Evolutionary conservation across 2,797 vertebrate genomes (phyloP).

Genomic region (Lemur catta): DNA sequence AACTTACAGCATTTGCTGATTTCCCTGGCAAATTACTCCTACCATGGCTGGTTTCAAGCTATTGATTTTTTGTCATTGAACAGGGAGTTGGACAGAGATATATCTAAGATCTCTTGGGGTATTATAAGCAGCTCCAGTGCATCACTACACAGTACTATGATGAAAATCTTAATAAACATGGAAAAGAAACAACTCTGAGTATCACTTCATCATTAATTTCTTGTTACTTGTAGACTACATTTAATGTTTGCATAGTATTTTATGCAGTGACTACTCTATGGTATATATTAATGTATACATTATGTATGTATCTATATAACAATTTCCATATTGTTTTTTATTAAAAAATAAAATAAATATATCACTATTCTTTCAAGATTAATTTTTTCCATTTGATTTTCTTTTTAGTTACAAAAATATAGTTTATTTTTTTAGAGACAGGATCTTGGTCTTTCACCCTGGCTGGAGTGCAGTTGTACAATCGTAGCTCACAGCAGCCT

Average conservation of each 20-base stretch:
- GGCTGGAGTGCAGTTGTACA: too few relatives aligned
- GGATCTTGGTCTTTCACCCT: too few relatives aligned
- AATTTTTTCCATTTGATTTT: background rate
- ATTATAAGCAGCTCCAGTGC: background rate
- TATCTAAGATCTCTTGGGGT: background rate
- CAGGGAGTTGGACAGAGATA: background rate
- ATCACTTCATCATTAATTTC: background rate
- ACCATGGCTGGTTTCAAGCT: background rate
- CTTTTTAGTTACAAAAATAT: background rate
- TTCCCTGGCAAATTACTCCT: background rate
- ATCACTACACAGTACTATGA: background rate
- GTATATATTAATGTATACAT: background rate
- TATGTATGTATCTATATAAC: background rate
- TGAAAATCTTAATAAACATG: background rate
- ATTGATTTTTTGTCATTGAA: background rate
- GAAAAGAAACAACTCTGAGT: background rate
- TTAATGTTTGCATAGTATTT: background rate
- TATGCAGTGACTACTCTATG: background rate
- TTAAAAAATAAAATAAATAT: constrained; percentile 13
- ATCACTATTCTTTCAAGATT: background rate
- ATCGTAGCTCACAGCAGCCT: too few relatives aligned
- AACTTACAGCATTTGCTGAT: background rate
- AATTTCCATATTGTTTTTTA: background rate
- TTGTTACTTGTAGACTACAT: background rate
- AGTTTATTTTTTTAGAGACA: background rate